Evolutionary conservation across 2,888 invertebrate species (phyloP), one percentile per base, ranked within the genome.

Genomic region (Cephus runcator): DNA sequence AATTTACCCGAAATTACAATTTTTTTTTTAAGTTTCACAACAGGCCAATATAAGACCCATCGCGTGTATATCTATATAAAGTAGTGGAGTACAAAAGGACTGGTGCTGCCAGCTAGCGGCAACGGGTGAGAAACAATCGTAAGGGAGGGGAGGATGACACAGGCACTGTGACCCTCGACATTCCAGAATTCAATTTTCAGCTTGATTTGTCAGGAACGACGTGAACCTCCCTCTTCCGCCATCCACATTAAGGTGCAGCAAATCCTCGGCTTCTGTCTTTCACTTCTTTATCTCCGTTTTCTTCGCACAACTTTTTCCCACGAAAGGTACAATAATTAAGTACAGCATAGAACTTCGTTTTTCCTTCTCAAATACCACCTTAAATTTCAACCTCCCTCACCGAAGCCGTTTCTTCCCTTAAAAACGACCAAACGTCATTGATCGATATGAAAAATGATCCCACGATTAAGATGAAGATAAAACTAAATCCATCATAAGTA

Each of bases 161-260:
- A 77, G 77, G 75, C 76, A 77, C 81, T 81, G 76, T 75, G 78
- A 82, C 83, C 80, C 82, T 79, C 79, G 79, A 80, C 82, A 80
- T 78, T 82, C 85, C 83, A 88, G 89, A 90, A 90, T 90, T 90
- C 89, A 90, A 90, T 90, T 90, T 90, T 90, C 90, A 89, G 90
- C 88, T 89, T 90, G 90, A 90, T 90, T 89, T 78, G 90, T 89
- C 90, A 88, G 89, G 83, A 87, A 86, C 71, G 71, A 71, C 34
- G 71, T 33, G 71, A 71, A 71, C 71, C 71, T 34, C 71, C 33
- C 71, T 56, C 9, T 56, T 56, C 56, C 23, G 23, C 56, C 23
- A 23, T 23, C 71, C 71, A 34, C 71, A 3, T 31, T 31, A 9
- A 34, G 9, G 31, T 71, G 12, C 31, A 12, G 71, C 71, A 31